Conservation (phyloP, 2,113 vertebrate genomes). For the Arothron firmamentum region DNA sequence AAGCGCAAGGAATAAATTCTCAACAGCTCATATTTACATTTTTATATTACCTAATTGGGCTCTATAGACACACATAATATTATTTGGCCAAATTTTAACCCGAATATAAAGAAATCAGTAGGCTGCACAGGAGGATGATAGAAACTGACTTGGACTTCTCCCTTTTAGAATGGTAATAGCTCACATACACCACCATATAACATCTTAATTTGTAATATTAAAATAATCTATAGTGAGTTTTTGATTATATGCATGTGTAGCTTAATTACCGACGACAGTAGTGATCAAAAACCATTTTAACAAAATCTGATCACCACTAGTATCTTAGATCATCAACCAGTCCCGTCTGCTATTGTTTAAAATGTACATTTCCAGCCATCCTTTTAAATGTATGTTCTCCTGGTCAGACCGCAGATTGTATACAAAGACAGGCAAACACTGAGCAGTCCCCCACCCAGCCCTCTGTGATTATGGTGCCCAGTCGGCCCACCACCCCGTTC, state of each 20-base stretch:
- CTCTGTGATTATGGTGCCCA: neutral
- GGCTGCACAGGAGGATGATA: too few species aligned
- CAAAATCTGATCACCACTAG: too few species aligned
- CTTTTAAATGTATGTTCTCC: neutral
- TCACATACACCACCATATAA: neutral
- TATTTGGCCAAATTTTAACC: neutral
- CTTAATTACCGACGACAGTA: too few species aligned
- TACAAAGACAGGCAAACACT: constrained; percentile 24
- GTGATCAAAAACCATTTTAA: too few species aligned
- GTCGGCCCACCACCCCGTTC: neutral
- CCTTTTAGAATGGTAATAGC: neutral
- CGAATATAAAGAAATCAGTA: neutral
- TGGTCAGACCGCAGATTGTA: neutral
- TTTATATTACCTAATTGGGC: too few species aligned
- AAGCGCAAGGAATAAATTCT: neutral
- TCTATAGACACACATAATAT: too few species aligned
- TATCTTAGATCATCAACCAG: too few species aligned
- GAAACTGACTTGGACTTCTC: neutral
- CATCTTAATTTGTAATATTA: too few species aligned
- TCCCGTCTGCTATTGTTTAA: too few species aligned
- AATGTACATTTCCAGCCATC: constrained; percentile 16
- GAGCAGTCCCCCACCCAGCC: constrained; percentile 19
- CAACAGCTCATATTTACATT: neutral
- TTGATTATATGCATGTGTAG: too few species aligned
- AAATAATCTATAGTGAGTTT: too few species aligned